phyloP scores from a whole-genome alignment of 2,888 invertebrate species.

The Platycnemis pennipes region DNA sequence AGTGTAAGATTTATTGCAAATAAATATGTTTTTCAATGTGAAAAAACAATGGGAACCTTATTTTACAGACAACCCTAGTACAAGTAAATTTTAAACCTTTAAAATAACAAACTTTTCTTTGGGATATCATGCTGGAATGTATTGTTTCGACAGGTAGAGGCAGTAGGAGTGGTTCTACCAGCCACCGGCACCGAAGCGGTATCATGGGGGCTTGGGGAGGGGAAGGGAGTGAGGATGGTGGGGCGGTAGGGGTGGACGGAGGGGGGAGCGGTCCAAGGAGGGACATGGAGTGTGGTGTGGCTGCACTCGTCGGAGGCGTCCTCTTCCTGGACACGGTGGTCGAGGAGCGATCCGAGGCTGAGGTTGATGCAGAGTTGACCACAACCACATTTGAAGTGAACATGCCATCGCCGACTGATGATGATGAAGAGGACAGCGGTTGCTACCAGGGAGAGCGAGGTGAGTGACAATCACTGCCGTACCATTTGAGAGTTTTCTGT shows the following conservation, averaged over 20 bases:
- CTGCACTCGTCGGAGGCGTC: slow-evolving; percentile 82
- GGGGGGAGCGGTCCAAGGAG: slow-evolving; percentile 70
- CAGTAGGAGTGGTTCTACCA: slow-evolving; percentile 68
- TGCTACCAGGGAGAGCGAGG: slow-evolving; percentile 58
- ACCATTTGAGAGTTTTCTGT: too few relatives aligned
- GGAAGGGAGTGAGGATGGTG: slow-evolving; percentile 54
- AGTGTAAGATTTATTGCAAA: too few relatives aligned
- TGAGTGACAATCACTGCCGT: too few relatives aligned
- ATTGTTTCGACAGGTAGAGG: slow-evolving; percentile 72
- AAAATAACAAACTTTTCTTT: too few relatives aligned
- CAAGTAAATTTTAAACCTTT: too few relatives aligned
- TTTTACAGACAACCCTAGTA: too few relatives aligned
- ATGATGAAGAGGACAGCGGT: slow-evolving; percentile 49
- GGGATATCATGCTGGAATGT: too few relatives aligned
- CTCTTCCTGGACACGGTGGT: slow-evolving; percentile 91
- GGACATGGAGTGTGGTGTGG: slow-evolving; percentile 82
- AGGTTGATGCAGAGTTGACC: slow-evolving; percentile 53
- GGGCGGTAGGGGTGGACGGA: background rate
- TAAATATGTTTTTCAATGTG: too few relatives aligned
- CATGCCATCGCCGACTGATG: slow-evolving; percentile 52
- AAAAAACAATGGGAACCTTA: too few relatives aligned
- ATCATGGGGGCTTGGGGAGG: slow-evolving; percentile 62
- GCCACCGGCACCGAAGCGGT: slow-evolving; percentile 1
- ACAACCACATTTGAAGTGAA: slow-evolving; percentile 60
- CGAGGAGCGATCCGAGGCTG: slow-evolving; percentile 88